Evolutionary conservation across 2,113 vertebrate genomes (phyloP), one percentile per base, ranked within the genome.

Genomic region (Noctilio leporinus): DNA sequence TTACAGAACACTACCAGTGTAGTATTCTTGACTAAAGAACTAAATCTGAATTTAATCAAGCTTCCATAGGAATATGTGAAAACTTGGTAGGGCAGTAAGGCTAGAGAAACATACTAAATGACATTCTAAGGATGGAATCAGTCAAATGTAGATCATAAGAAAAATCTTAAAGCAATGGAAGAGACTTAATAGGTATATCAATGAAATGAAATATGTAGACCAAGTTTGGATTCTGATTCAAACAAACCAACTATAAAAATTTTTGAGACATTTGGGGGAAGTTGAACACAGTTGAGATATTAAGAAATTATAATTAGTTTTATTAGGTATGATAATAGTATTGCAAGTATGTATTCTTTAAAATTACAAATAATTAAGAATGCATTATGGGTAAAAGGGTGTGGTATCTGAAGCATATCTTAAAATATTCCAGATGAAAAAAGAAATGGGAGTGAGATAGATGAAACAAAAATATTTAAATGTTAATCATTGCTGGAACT

Each of bases 221-320:
- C 2, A 2, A 77, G 35, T 92, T 43, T 95, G 77, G 43, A 84
- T 70, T 77, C 51, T 53, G 59, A 88, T 70, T 76, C 30, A 33
- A 95, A 69, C 38, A 91, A 72, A 70, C 38, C 19, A 64, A 87
- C n/a, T 57, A 59, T 88, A 59, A 95, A 51, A 95, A 30, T 83
- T 75, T 53, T 45, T 47, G 53, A 64, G 55, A 45, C 11, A 72
- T 45, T 80, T 72, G 55, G 72, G 35, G 35, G 45, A 90, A 78
- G 53, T 45, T 62, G 7, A 76, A 85, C 11, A 70, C 43, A 84
- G 26, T 43, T 70, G 64, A 83, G 11, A 45, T 86, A 78, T 53
- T 78, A 90, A 86, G 22, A 30, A 62, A 40, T 94, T 84, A 49
- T n/a, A 76, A 69, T 70, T 94, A n/a, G 40, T 76, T 62, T 89